Percentiles rank a stretch among this genome's conserved stretches.
These are phyloP conservation scores for Oligia fasciuncula DNA, from an alignment of 2,888 invertebrate species.

Conservation along the genomic window DNA sequence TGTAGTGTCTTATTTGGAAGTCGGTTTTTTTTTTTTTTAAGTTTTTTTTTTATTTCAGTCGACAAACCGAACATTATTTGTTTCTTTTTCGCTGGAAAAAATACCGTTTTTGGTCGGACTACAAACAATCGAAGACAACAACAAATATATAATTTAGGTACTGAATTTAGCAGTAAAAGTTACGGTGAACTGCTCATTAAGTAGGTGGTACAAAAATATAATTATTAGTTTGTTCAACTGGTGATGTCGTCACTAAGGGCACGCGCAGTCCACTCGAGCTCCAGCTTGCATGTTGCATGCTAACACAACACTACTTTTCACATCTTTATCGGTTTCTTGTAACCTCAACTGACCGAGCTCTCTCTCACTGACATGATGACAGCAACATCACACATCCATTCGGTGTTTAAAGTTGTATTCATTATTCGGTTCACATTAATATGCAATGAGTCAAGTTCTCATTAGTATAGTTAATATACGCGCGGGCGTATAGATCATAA, in stretches of 20 bases:
- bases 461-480: conserved; percentile 23
- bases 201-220: neutral
- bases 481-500: conserved; percentile 4
- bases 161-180: neutral
- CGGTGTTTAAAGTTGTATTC: neutral
- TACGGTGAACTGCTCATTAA: neutral
- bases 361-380: no score
- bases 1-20: no score
- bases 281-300: no score
- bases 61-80: neutral
- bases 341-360: neutral
- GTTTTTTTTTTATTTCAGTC: neutral
- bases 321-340: neutral
- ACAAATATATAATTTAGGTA: neutral
- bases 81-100: no score
- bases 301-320: neutral
- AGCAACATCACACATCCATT: neutral
- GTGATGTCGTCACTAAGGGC: no score
- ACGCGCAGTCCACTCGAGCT: no score
- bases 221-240: no score
- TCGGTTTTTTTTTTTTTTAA: no score
- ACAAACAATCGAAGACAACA: neutral
- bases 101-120: neutral
- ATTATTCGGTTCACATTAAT: conserved; percentile 18
- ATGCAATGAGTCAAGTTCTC: conserved; percentile 29